Evolutionary conservation across 2,797 vertebrate species (phyloP).

Genomic region (Fundulus diaphanus): DNA sequence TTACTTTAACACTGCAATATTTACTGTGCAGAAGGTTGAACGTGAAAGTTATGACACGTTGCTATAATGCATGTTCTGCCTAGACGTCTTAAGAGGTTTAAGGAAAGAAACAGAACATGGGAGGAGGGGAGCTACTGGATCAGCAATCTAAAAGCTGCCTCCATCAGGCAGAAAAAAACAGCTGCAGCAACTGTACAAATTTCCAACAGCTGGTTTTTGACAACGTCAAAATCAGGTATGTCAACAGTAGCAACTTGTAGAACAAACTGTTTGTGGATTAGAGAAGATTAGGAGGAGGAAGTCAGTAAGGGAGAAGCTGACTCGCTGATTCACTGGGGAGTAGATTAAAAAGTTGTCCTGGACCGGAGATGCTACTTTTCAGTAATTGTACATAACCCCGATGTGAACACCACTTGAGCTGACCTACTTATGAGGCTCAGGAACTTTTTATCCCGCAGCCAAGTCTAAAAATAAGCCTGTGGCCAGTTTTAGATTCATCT

Average conservation of each 20-base stretch:
- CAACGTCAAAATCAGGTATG: slow-evolving; percentile 25
- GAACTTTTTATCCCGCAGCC: slow-evolving; percentile 82
- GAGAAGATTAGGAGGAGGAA: slow-evolving; percentile 15
- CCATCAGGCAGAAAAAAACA: slow-evolving; percentile 16
- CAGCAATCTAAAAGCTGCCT: slow-evolving; percentile 27
- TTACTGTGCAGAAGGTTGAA: slow-evolving; percentile 31
- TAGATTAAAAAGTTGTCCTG: slow-evolving; percentile 78
- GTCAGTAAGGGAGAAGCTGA: slow-evolving; percentile 53
- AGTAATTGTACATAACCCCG: slow-evolving; percentile 81
- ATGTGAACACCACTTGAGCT: slow-evolving; percentile 79
- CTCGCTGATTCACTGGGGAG: slow-evolving; percentile 63
- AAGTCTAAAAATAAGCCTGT: slow-evolving; percentile 84
- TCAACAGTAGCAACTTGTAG: slow-evolving; percentile 37
- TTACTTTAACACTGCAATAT: too few relatives aligned
- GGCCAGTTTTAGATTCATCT: slow-evolving; percentile 81
- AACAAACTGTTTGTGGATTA: slow-evolving; percentile 66
- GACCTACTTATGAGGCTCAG: slow-evolving; percentile 85
- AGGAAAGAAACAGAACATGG: not conserved
- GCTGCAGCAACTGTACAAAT: slow-evolving; percentile 20
- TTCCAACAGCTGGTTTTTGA: slow-evolving; percentile 37
- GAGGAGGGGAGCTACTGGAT: not conserved
- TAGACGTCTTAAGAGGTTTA: slow-evolving; percentile 12
- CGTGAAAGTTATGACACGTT: slow-evolving; percentile 4
- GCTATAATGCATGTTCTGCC: slow-evolving; percentile 16
- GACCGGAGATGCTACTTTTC: slow-evolving; percentile 76